Base-by-base conservation (phyloP, 2,797 vertebrate species). In the Anas bernieri region DNA sequence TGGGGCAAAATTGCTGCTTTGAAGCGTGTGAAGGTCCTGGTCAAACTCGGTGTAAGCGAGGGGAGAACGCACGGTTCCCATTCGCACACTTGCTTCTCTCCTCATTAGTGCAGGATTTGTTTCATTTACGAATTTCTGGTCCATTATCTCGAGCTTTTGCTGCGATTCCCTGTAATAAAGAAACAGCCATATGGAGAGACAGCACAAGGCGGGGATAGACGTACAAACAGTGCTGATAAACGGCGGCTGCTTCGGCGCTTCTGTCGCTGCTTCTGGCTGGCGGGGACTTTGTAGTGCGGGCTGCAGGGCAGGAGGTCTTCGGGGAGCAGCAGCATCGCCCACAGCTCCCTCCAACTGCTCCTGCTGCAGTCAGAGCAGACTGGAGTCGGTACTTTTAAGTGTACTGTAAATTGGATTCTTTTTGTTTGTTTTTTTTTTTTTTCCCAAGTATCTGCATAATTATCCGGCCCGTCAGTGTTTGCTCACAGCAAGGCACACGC, bases 101-200 rank as follows among this genome's bases (percentile, higher is more conserved):
- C 85, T 72, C 35, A 15, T 82, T 72, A 82, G 70, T 3, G 16
- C 46, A 45, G 59, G 48, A 45, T 55, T 78, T 63, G 30, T 55
- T 89, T 85, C 14, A 11, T 81, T 83, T 87, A 46, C 67, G 66
- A 55, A 85, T 83, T 58, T 37, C 23, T 66, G 43, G 52, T 77
- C 93, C n/a, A 58, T 81, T 96, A 59, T 84, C 86, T 90, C 74
- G 75, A 95, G 75, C 70, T 76, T 48, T 73, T 39, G 67, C 48
- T 7, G 7, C 55, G 77, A 41, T 83, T 93, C 87, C 80, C 22
- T 94, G 84, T 54, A 67, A 43, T 61, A 68, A 62, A 83, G 86
- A 55, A 79, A 39, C 4, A 13, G 56, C 67, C 73, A 4, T 78
- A 41, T 61, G 63, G 67, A 74, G 52, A 48, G 48, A 83, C 39